Evolutionary conservation across 2,113 vertebrate species (phyloP), one percentile per base, ranked within the genome.

Genomic region (Loxodonta africana): DNA sequence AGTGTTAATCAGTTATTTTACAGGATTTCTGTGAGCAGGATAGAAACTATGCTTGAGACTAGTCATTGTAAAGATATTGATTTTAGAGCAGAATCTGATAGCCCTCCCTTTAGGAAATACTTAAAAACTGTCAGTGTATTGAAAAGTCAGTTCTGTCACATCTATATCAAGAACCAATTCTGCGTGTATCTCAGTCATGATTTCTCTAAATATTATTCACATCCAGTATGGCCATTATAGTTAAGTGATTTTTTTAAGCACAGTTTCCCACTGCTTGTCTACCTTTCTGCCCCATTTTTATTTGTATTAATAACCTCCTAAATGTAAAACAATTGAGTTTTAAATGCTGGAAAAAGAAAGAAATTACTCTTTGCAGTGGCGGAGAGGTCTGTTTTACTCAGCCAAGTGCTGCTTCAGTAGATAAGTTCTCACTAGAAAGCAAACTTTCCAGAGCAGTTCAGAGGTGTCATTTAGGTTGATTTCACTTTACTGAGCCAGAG

Each of bases 351-450:
- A 41, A 65, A 73, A 23, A 76, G 21, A 37, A 21, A 74, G 46
- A 90, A 77, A 81, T 48, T 46, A 63, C 8, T 92, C 48, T 85
- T 92, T 91, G 20, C 83, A 87, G 23, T 76, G 60, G 25, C 37
- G 90, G 53, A 91, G 20, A 74, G n/a, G 94, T 67, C 84, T 85
- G 3, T 65, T 93, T 60, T 94, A 25, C 25, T 67, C 76, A 33
- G 78, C 25, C 46, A 89, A 92, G 2, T 62, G 65, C 33, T 78
- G 76, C 73, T 85, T 95, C 62, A 51, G 71, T 67, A 73, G 21
- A 25, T 62, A 84, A 89, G 53, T 80, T 94, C 90, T 92, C 77
- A 95, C 90, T 84, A 94, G 63, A 83, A 91, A 95, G 44, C 63
- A 76, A 84, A 89, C 67, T 91, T 95, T 92, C 33, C 83, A 37